phyloP scores from a whole-genome alignment of 2,888 invertebrate genomes.

The Tortrix viridana region DNA sequence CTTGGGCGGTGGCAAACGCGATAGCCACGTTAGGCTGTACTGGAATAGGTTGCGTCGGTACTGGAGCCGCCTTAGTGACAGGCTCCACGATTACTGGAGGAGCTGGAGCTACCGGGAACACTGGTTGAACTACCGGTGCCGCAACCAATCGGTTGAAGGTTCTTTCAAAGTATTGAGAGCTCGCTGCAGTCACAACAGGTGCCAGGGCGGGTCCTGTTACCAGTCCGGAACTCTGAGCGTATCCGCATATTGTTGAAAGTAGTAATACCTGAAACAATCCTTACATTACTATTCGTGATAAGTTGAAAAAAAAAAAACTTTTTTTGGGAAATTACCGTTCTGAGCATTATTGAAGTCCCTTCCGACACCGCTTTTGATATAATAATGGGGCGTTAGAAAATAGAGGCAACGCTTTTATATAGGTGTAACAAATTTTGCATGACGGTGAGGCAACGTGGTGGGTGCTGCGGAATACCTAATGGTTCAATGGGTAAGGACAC shows the following conservation, averaged over 20 bases:
- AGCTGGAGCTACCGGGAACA: slow-evolving; percentile 44
- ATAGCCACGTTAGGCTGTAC: slow-evolving; percentile 70
- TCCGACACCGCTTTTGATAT: slow-evolving; percentile 65
- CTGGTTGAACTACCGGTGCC: slow-evolving; percentile 51
- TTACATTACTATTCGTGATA: not conserved
- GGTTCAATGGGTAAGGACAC: slow-evolving; percentile 77
- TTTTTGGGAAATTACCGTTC: slow-evolving; percentile 54
- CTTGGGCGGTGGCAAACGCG: slow-evolving; percentile 74
- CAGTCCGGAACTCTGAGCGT: slow-evolving; percentile 62
- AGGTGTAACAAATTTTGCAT: slow-evolving; percentile 84
- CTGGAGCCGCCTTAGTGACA: slow-evolving; percentile 38
- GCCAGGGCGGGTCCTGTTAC: slow-evolving; percentile 53
- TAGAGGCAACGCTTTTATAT: slow-evolving; percentile 78
- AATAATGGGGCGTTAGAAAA: slow-evolving; percentile 77
- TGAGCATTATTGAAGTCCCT: slow-evolving; percentile 64
- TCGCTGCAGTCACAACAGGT: slow-evolving; percentile 86
- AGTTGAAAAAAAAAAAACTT: too few species aligned
- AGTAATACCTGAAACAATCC: slow-evolving; percentile 60
- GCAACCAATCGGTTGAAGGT: slow-evolving; percentile 84
- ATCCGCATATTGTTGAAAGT: slow-evolving; percentile 55
- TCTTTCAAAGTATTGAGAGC: slow-evolving; percentile 87
- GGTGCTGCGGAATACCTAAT: slow-evolving; percentile 80
- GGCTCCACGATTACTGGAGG: slow-evolving; percentile 48
- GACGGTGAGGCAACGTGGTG: slow-evolving; percentile 74
- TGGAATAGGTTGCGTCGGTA: slow-evolving; percentile 48